These are phyloP conservation scores for Cydia fagiglandana DNA, from an alignment of 1,140 invertebrate genomes.

Conservation along the genomic window DNA sequence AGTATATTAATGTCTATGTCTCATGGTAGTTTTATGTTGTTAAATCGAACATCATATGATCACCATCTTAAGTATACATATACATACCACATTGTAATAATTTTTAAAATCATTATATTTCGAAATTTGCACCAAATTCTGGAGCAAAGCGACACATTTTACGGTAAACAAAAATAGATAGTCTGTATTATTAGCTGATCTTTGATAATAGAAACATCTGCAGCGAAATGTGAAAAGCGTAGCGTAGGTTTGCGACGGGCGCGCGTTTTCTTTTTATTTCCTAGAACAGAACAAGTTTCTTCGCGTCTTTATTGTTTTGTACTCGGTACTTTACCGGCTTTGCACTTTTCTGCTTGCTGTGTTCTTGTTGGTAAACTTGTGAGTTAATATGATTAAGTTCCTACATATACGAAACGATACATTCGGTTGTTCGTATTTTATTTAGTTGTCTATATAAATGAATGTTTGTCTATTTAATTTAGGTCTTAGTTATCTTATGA, in stretches of 20 bases:
- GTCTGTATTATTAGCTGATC: neutral
- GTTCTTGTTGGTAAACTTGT: slow-evolving; percentile 10
- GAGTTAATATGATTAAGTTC: neutral
- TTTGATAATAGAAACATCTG: neutral
- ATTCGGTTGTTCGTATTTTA: neutral
- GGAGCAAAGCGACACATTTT: too few relatives aligned
- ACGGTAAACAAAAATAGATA: neutral
- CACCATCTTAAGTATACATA: too few relatives aligned
- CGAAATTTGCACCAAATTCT: too few relatives aligned
- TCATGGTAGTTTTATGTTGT: too few relatives aligned
- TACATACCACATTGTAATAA: too few relatives aligned
- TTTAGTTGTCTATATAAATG: neutral
- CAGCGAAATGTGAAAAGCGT: slow-evolving; percentile 12
- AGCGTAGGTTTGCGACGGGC: neutral
- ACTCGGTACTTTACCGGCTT: slow-evolving; percentile 7
- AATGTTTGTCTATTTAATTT: too few relatives aligned
- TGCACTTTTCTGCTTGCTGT: neutral
- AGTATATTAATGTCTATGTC: too few relatives aligned
- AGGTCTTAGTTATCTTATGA: too few relatives aligned
- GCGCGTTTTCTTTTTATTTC: neutral
- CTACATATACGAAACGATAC: neutral
- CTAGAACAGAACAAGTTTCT: slow-evolving; percentile 13
- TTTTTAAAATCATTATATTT: too few relatives aligned
- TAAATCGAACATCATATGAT: too few relatives aligned
- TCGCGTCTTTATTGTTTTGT: slow-evolving; percentile 12